Base-by-base conservation (phyloP, 2,888 invertebrate species). In the Tenodera sinensis region DNA sequence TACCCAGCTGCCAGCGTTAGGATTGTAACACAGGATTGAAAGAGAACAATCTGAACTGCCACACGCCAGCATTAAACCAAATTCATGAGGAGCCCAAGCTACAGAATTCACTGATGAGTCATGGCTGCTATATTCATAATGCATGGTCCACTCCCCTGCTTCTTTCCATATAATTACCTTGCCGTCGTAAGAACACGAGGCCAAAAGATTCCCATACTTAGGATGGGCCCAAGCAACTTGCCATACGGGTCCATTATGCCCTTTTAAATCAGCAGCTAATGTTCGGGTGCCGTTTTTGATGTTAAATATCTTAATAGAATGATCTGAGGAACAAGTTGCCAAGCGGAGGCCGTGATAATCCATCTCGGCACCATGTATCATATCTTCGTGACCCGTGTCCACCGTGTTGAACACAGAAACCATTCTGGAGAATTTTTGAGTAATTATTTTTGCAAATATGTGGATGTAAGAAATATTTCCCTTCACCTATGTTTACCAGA, bases 141-240 rank as follows among this genome's bases (percentile, higher is more conserved):
- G 94, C 93, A 98, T 98, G 12, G 95, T 96, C 98, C 98, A 99
- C 92, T 97, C 97, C 14, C 97, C 97, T 91, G 94, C 94, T 93
- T 99, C 99, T 93, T 98, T 98, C 99, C 99, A 99, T 91, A 99
- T 97, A 88, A 99, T 98, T n/a, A 99, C 99, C 95, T 98, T 99
- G 91, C 98, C 94, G 93, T 99, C 99, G 92, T 99, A 99, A 0
- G 99, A 98, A 93, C 99, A 99, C 0, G 99, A 99, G 0, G 99
- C 99, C 90, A 99, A 94, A 84, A 99, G 94, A 92, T 97, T 98
- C 0, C 99, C 99, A 93, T 96, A 99, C 93, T 98, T 98, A 0
- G 99, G 99, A 94, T 99, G 99, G 3, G 99, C 98, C 99, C 99
- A 99, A 81, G 98, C 97, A 14, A 99, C 96, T 94, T 99, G 99